A percentile compares a stretch with the other conserved stretches of the same genome.
phyloP scores from a whole-genome alignment of 35 echinoderm and acorn worm genomes.

The Lytechinus variegatus region DNA sequence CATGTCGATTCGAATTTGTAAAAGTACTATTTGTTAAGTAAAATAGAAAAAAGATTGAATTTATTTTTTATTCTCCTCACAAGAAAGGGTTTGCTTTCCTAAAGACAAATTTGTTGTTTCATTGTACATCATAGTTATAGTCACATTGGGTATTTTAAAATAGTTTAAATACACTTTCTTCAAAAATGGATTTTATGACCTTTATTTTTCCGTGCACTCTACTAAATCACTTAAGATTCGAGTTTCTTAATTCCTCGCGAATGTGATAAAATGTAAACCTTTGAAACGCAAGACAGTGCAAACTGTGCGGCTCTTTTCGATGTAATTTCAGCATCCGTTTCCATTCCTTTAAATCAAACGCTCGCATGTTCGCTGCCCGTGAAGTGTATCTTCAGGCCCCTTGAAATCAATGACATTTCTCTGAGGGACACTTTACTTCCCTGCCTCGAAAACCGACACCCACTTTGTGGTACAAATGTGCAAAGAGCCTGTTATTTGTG shows the following conservation, averaged over 20 bases:
- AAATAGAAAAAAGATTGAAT: too few species aligned
- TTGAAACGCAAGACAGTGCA: background rate
- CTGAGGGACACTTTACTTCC: background rate
- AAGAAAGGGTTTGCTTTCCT: too few species aligned
- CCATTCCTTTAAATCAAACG: background rate
- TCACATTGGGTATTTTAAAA: too few species aligned
- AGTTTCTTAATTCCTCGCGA: background rate
- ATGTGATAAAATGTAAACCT: background rate
- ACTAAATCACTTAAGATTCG: background rate
- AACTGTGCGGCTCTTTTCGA: background rate
- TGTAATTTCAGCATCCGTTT: background rate
- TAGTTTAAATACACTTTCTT: too few species aligned
- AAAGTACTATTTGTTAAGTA: too few species aligned
- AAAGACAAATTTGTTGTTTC: too few species aligned
- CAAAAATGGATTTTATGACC: too few species aligned
- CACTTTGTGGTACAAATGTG: background rate
- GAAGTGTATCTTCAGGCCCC: background rate
- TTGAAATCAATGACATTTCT: conserved; percentile 6
- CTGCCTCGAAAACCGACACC: background rate
- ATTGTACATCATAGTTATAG: too few species aligned
- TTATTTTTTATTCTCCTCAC: too few species aligned
- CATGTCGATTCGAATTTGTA: background rate
- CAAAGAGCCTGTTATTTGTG: background rate
- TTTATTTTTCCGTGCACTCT: background rate
- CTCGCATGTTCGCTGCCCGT: background rate